Percentiles rank a stretch among this genome's conserved stretches.
phyloP scores from a whole-genome alignment of 2,797 vertebrate genomes.

The Lepilemur ruficaudatus region DNA sequence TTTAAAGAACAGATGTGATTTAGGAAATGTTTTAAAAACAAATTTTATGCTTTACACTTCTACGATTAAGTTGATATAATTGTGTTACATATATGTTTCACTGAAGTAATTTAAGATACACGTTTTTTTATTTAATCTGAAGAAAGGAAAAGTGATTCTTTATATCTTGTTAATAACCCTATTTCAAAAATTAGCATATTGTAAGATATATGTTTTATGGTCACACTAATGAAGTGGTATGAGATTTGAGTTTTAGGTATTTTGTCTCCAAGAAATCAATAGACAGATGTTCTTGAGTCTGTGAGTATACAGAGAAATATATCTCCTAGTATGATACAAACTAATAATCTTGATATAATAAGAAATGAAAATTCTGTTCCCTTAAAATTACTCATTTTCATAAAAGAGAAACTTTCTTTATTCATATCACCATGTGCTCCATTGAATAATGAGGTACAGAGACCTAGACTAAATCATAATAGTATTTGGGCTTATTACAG shows the following conservation, averaged over 20 bases:
- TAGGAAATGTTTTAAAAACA: not conserved
- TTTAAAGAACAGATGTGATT: not conserved
- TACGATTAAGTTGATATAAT: not conserved
- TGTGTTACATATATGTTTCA: not conserved
- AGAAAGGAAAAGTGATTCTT: not conserved
- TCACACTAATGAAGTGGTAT: not conserved
- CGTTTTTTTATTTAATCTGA: not conserved
- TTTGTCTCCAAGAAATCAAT: not conserved
- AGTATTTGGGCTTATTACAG: not conserved
- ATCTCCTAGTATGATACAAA: not conserved
- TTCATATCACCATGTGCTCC: not conserved
- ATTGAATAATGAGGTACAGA: not conserved
- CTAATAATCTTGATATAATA: not conserved
- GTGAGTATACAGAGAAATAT: not conserved
- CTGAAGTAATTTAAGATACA: not conserved
- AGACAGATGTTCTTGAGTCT: not conserved
- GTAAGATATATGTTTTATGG: not conserved
- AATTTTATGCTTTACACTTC: not conserved
- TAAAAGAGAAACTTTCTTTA: not conserved
- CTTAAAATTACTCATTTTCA: not conserved
- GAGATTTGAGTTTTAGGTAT: not conserved
- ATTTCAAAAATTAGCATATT: not conserved
- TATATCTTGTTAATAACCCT: not conserved
- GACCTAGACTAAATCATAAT: not conserved
- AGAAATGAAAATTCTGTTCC: not conserved